Evolutionary conservation across 2,113 vertebrate species (phyloP), one percentile per base, ranked within the genome.

Genomic region (Lipophrys pholis): DNA sequence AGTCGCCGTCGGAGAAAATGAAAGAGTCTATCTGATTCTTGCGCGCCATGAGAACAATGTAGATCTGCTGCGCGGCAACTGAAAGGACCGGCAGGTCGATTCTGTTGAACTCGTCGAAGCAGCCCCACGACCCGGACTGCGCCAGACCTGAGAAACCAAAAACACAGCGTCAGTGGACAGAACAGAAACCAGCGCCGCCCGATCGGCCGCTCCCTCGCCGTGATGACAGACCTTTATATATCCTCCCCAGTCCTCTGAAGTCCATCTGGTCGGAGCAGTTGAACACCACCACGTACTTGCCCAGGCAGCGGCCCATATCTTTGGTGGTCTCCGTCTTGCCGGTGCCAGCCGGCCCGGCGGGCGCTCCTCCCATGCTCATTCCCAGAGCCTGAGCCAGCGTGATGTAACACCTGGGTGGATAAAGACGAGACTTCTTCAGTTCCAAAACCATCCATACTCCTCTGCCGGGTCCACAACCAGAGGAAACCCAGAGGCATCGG

Each of bases 201-300:
- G 21, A 30, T n/a, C n/a, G n/a, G n/a, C n/a, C n/a, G n/a, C n/a
- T n/a, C n/a, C n/a, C n/a, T n/a, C n/a, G n/a, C n/a, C n/a, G n/a
- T n/a, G n/a, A 10, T 2, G 1, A 6, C 43, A 11, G 38, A 69
- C 53, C 96, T 97, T 97, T 97, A 85, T 96, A 97, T 90, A 97
- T 97, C 55, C 96, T 93, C 2, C 96, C 96, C 11, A 97, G 92
- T 14, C 96, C 96, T 93, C 96, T 93, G 91, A 96, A 97, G 89
- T 97, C 96, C 96, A 97, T 97, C 83, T 97, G 96, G 88, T 97
- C 96, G 0, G 96, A 97, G 51, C 96, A 97, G 88, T 97, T 97
- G 70, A 97, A 97, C 17, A 97, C 96, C 5, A 97, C 96, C 21
- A 97, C 96, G 0, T 97, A 97, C 81, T 97, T 97, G 17, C 96